These are phyloP conservation scores for Cataglyphis albicans DNA, from an alignment of 2,888 invertebrate genomes.

Conservation along the genomic window DNA sequence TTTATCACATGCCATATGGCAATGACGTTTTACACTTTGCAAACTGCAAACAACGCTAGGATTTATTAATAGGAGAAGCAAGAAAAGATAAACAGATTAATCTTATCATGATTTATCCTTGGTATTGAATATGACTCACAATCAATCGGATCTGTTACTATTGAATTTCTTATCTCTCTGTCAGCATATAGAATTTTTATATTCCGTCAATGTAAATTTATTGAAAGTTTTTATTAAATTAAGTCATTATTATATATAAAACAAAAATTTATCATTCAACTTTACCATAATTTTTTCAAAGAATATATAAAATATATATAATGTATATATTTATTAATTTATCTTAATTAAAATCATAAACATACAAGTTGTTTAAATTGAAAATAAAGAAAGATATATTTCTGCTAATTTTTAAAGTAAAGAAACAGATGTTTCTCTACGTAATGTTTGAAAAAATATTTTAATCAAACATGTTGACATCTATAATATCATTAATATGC, in stretches of 20 bases:
- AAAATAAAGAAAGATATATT: background rate
- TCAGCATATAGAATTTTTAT: conserved; percentile 27
- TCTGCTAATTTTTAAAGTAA: background rate
- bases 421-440: background rate
- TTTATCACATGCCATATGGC: conserved; percentile 38
- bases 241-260: background rate
- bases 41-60: conserved; percentile 28
- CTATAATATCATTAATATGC: background rate
- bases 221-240: background rate
- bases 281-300: background rate
- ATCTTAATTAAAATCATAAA: background rate
- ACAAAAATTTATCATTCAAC: background rate
- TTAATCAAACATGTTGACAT: background rate
- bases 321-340: background rate
- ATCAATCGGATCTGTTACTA: conserved; percentile 43
- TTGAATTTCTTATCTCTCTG: conserved; percentile 59
- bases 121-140: conserved; percentile 32
- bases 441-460: background rate
- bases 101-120: conserved; percentile 52
- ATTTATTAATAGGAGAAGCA: background rate
- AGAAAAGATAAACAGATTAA: conserved; percentile 48
- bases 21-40: conserved; percentile 19
- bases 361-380: background rate
- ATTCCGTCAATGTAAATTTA: background rate
- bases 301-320: background rate